A percentile compares a stretch with the other conserved stretches of the same genome.
Conservation (phyloP, 2,888 invertebrate genomes). For the Torymus auratus region DNA sequence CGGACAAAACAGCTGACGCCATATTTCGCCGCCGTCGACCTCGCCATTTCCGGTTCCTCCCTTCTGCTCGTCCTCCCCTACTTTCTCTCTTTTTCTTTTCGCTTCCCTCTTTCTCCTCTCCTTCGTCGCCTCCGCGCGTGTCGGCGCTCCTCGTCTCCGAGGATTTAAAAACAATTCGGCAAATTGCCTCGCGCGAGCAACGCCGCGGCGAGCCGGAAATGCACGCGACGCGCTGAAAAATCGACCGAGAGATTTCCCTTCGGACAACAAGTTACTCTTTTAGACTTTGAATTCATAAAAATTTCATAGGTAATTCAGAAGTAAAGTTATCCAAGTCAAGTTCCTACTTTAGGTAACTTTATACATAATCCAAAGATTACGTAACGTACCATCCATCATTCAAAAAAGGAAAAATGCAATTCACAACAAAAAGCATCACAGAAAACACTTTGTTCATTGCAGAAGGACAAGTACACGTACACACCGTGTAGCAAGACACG, state of each 20-base stretch:
- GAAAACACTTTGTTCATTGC: slow-evolving; percentile 17
- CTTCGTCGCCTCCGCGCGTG: slow-evolving; percentile 29
- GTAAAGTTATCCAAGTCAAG: no score
- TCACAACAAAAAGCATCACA: background rate
- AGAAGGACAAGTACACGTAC: background rate
- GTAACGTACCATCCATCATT: no score
- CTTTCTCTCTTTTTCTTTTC: slow-evolving; percentile 53
- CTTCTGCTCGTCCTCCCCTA: background rate
- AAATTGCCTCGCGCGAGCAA: slow-evolving; percentile 66
- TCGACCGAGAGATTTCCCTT: background rate
- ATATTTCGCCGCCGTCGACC: slow-evolving; percentile 66
- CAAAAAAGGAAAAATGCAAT: no score
- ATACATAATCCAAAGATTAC: no score
- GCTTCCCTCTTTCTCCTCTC: slow-evolving; percentile 43
- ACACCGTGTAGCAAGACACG: background rate
- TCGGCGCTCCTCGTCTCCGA: slow-evolving; percentile 64
- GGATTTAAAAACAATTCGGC: slow-evolving; percentile 75
- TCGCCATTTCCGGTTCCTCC: slow-evolving; percentile 53
- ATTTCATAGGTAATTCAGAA: no score
- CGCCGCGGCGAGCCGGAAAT: background rate
- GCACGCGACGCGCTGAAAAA: background rate
- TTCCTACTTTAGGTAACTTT: background rate
- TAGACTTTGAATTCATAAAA: background rate
- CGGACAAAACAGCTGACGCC: slow-evolving; percentile 74
- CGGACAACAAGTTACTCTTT: background rate